Base-by-base conservation (phyloP, 2,797 vertebrate species). In the Paramormyrops hopkinsi region DNA sequence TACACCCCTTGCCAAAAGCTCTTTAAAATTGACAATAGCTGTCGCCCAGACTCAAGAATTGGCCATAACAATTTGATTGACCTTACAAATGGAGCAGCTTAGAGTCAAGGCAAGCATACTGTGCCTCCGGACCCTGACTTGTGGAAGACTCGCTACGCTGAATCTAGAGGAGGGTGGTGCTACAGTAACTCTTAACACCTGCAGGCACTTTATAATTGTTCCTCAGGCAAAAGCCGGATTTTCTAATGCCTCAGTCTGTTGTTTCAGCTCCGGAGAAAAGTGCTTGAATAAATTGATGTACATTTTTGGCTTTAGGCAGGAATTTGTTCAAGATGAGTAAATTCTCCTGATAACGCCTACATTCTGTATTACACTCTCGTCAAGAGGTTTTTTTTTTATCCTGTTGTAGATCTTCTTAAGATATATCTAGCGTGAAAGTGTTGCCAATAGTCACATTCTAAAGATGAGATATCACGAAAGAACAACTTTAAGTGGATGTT, bases 161-260 rank as follows among this genome's bases (percentile, higher is more conserved):
- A 86, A 86, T 3, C 48, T 17, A 53, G 3, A 33, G 50, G 17
- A 56, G 7, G n/a, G 25, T 54, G 25, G n/a, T 83, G 44, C 1
- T 9, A 83, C 79, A 83, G 79, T 44, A 83, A 11, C 44, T 25
- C 44, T 48, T 22, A 48, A 48, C 79, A 83, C 25, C 50, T 33
- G 25, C 51, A 19, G 84, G 84, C 84, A 25, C n/a, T 33, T 51
- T 50, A 17, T 56, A 53, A 54, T 50, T 53, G 50, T 54, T 86
- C 84, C 48, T 51, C 11, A 50, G 82, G 82, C n/a, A 22, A 44
- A 19, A 48, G 11, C 44, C 3, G 84, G 48, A 53, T 59, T 44
- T 33, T 59, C 53, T 44, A 87, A 87, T 62, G 86, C 53, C 86
- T 62, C 86, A 37, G 22, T 86, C 48, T 86, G 33, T 51, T 73